phyloP scores from a whole-genome alignment of 2,888 invertebrate species.

The Trachelus iudaicus region DNA sequence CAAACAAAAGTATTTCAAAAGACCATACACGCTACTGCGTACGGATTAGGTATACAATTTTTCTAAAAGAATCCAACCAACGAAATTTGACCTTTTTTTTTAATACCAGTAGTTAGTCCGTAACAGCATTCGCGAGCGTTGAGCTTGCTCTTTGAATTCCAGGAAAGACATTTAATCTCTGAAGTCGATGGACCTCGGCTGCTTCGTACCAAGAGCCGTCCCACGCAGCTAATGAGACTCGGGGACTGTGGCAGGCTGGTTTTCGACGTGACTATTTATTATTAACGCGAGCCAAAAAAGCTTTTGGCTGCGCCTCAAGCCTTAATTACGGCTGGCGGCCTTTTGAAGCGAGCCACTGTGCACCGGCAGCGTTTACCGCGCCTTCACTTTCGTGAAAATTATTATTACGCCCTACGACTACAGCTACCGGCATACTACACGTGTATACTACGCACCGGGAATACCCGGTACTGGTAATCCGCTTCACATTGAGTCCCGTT shows the following conservation, averaged over 20 bases:
- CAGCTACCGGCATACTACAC: background rate
- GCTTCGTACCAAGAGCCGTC: constrained; percentile 19
- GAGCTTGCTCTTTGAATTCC: constrained; percentile 41
- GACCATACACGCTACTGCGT: background rate
- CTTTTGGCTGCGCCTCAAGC: constrained; percentile 45
- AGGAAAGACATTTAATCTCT: constrained; percentile 51
- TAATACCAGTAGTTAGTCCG: background rate
- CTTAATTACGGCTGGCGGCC: constrained; percentile 53
- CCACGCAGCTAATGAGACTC: constrained; percentile 45
- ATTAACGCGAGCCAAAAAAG: constrained; percentile 50
- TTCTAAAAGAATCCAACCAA: background rate
- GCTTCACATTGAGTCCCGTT: background rate
- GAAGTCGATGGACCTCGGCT: constrained; percentile 42
- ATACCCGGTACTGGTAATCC: background rate
- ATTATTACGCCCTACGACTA: constrained; percentile 34
- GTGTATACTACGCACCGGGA: background rate
- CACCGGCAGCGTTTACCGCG: constrained; percentile 25
- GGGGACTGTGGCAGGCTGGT: constrained; percentile 24
- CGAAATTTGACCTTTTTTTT: background rate
- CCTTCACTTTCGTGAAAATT: constrained; percentile 31
- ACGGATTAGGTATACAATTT: background rate
- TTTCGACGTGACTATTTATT: constrained; percentile 48
- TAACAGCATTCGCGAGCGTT: background rate
- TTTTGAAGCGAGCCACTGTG: constrained; percentile 40
- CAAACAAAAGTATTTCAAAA: background rate